Evolutionary conservation across 2,113 vertebrate species (phyloP), one percentile per base, ranked within the genome.

Genomic region (Pomatorhinus ruficollis): DNA sequence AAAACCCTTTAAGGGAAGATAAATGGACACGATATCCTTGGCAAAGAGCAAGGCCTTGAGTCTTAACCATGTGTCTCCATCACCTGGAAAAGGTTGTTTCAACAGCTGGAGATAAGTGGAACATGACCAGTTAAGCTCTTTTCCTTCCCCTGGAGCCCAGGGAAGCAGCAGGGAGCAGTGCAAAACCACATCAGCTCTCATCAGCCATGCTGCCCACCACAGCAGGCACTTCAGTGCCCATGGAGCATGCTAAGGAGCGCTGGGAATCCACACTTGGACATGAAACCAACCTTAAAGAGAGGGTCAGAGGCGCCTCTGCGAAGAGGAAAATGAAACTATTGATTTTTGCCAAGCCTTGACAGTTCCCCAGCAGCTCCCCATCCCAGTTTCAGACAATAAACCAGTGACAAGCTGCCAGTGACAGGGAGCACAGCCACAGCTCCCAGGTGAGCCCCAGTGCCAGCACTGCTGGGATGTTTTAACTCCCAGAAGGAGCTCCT

Each of bases 221-320:
- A 0, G 42, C 6, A 74, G 24, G 52, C 25, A 3, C 39, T 49
- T 69, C 90, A 30, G 60, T 85, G 78, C 45, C 66, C 37, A 2
- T 0, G 23, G 72, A 87, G 60, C 15, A 5, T 12, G 25, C 28
- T 4, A 1, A 61, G 54, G 5, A 50, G 22, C 1, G 2, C 19
- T 21, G 39, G 11, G n/a, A 24, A 53, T 12, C 88, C 57, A 16
- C 27, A 3, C 4, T 35, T 30, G 17, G 47, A 35, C 68, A 37
- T 0, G 1, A 76, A 91, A 52, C 28, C 72, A 64, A 15, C 52
- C 80, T 35, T 5, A 3, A 37, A 45, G 27, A 53, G 61, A 66
- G 27, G 12, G 12, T 59, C 74, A 18, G 14, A 50, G 53, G 61
- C 21, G 5, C 35, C 70, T 92, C 54, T 60, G 31, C 42, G 83